Conservation (phyloP, 2,113 vertebrate genomes). For the Peucedramus taeniatus region DNA sequence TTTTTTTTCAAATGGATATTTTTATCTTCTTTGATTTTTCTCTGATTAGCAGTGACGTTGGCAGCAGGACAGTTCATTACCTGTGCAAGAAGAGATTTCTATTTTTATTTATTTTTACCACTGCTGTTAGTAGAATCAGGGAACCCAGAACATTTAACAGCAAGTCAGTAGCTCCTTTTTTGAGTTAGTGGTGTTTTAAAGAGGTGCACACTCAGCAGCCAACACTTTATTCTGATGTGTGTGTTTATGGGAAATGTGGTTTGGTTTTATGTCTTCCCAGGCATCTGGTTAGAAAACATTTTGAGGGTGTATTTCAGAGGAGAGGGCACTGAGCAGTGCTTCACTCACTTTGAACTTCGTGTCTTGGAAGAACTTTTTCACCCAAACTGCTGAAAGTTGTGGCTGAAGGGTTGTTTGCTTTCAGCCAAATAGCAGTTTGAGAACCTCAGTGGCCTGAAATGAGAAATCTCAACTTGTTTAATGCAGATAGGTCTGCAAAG, state of each 20-base stretch:
- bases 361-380: neutral
- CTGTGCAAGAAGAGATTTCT: neutral
- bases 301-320: neutral
- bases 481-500: neutral
- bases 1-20: neutral
- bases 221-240: neutral
- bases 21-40: constrained; percentile 25
- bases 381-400: neutral
- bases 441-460: neutral
- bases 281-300: neutral
- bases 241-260: neutral
- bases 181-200: neutral
- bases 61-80: constrained; percentile 53
- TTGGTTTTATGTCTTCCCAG: neutral
- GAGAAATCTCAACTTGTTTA: neutral
- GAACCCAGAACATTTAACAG: neutral
- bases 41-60: constrained; percentile 64
- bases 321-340: neutral
- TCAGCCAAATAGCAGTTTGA: constrained; percentile 16
- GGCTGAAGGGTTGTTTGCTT: neutral
- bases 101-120: constrained; percentile 39
- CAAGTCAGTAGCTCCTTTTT: neutral
- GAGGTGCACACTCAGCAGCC: neutral
- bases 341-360: neutral
- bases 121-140: neutral